These are phyloP conservation scores for Trididemnum miniatum DNA, from an alignment of 23 tunicate genomes.

Conservation along the genomic window DNA sequence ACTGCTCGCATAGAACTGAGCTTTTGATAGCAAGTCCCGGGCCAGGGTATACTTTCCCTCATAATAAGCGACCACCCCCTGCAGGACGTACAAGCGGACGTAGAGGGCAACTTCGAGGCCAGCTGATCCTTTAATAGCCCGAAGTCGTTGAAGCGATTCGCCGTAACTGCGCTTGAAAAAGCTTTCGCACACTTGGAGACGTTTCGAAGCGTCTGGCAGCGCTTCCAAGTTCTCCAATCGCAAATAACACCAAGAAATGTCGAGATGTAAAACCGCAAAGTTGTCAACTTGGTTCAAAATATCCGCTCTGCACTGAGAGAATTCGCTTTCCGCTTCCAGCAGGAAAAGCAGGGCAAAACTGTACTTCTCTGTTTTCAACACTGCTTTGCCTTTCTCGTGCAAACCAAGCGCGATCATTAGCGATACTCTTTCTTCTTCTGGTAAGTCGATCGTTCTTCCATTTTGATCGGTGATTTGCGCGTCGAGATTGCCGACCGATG, in stretches of 20 bases:
- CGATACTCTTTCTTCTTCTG: constrained; percentile 62
- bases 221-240: constrained; percentile 70
- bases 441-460: constrained; percentile 74
- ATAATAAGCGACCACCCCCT: constrained; percentile 59
- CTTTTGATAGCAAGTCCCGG: constrained; percentile 51
- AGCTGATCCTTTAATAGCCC: constrained; percentile 64
- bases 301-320: constrained; percentile 57
- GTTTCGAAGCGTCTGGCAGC: constrained; percentile 50
- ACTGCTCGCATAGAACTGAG: constrained; percentile 47
- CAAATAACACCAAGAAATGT: constrained; percentile 85
- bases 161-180: constrained; percentile 81
- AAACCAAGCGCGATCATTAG: constrained; percentile 63
- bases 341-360: constrained; percentile 64
- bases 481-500: constrained; percentile 19
- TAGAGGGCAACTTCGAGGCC: constrained; percentile 73
- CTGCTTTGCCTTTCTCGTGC: constrained; percentile 74
- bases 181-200: constrained; percentile 56
- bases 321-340: constrained; percentile 81
- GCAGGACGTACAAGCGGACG: constrained; percentile 77
- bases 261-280: constrained; percentile 81
- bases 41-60: constrained; percentile 39
- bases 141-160: constrained; percentile 57
- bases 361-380: constrained; percentile 57
- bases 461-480: constrained; percentile 71
- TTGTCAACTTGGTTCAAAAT: constrained; percentile 76